Evolutionary conservation across 2,888 invertebrate genomes (phyloP), one percentile per base, ranked within the genome.

Genomic region (Ceramica pisi): DNA sequence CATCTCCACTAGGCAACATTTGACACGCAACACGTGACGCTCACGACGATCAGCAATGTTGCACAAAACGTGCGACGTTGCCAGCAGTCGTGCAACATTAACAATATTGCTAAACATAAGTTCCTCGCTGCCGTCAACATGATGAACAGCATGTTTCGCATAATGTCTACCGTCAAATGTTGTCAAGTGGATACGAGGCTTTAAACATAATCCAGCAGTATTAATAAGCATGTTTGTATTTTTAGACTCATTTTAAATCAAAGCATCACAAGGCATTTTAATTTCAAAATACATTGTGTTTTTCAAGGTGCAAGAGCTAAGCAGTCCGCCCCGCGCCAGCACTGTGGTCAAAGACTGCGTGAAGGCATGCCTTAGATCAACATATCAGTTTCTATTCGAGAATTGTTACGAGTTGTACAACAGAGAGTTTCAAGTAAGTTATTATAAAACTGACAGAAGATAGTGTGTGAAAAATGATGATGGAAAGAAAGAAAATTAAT

Each of bases 261-360:
- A 16, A 46, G 19, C 19, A 46, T 19, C 4, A 46, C 7, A 7
- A 14, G 6, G 3, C 12, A 44, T 7, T 38, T 10, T 41, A 4
- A 41, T n/a, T 0, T 14, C 23, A 5, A 46, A 19, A 23, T n/a
- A 23, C 4, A 6, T 21, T 41, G n/a, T 8, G 8, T 44, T 73
- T 75, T 86, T 87, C 38, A 87, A 98, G 98, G 99, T 99, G 14
- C 99, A 99, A 97, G 99, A 99, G 93, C 95, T 99, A 84, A 98
- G 99, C 69, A 99, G 99, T 96, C 99, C 99, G 67, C 99, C 99
- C 2, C 97, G 99, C 86, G 99, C 99, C 76, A 99, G 99, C 94
- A 99, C 99, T 35, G 99, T 99, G 53, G 99, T 99, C 66, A 99
- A 99, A 96, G 99, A 99, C 96, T 99, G 99, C 95, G 99, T 99